These are phyloP conservation scores for Caenorhabditis auriculariae DNA, from an alignment of 2,888 invertebrate species.

Conservation along the genomic window DNA sequence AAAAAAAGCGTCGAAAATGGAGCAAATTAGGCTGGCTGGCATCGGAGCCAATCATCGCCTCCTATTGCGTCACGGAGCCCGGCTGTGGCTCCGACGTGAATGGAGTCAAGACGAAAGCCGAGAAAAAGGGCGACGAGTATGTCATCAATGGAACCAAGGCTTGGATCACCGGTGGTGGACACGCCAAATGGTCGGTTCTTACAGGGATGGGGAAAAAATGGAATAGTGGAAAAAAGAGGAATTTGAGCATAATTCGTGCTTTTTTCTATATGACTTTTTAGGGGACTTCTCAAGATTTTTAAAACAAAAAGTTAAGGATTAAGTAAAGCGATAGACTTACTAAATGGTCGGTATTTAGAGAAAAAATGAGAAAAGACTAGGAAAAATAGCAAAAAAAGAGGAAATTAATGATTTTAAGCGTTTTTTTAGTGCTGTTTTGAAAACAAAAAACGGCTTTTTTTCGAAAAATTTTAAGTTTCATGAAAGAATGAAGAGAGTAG, in stretches of 20 bases:
- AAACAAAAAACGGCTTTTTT: too few species aligned
- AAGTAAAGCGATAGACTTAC: too few species aligned
- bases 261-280: not conserved
- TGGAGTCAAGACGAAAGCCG: slow-evolving; percentile 79
- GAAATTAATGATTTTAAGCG: too few species aligned
- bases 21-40: slow-evolving; percentile 71
- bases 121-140: slow-evolving; percentile 37
- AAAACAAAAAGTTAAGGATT: too few species aligned
- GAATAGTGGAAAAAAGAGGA: slow-evolving; percentile 71
- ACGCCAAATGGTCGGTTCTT: slow-evolving; percentile 78
- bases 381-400: too few species aligned
- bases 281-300: too few species aligned
- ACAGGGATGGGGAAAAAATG: too few species aligned
- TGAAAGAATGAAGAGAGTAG: too few species aligned
- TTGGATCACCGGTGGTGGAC: slow-evolving; percentile 88
- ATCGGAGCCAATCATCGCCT: slow-evolving; percentile 85
- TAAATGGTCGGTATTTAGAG: too few species aligned
- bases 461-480: too few species aligned
- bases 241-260: not conserved
- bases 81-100: slow-evolving; percentile 92
- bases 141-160: slow-evolving; percentile 45
- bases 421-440: too few species aligned
- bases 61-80: slow-evolving; percentile 92
- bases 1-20: not conserved
- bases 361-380: too few species aligned